Evolutionary conservation across 2,888 invertebrate species (phyloP).

Genomic region (Monochamus alternatus): DNA sequence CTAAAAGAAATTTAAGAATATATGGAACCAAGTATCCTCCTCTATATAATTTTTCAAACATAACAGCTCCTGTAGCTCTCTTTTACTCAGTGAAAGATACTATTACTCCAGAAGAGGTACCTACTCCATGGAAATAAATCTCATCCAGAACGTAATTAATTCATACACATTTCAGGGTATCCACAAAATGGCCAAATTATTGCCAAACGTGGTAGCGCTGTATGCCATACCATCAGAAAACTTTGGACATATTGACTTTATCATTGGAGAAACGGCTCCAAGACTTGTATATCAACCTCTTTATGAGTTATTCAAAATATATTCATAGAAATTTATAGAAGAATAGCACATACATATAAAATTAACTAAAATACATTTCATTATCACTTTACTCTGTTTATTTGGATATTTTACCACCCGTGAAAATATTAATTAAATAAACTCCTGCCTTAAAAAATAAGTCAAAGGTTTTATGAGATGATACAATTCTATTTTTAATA

Average conservation of each 20-base stretch:
- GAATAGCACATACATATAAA: background rate
- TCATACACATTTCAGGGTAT: constrained; percentile 29
- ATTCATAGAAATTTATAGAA: background rate
- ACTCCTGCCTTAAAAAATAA: no score
- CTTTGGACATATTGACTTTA: constrained; percentile 40
- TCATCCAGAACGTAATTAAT: background rate
- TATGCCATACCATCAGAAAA: constrained; percentile 21
- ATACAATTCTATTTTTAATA: no score
- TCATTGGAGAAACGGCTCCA: constrained; percentile 35
- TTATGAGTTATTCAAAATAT: background rate
- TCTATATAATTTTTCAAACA: constrained; percentile 41
- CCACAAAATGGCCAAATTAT: background rate
- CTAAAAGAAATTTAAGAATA: constrained; percentile 35
- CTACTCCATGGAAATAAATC: constrained; percentile 6
- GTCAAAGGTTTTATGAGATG: no score
- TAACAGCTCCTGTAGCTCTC: constrained; percentile 44
- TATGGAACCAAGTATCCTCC: constrained; percentile 45
- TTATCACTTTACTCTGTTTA: no score
- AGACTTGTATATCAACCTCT: constrained; percentile 32
- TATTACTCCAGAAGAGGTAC: constrained; percentile 25
- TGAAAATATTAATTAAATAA: no score
- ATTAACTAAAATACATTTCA: no score
- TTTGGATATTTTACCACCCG: no score
- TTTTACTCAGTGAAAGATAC: constrained; percentile 32
- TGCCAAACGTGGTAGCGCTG: constrained; percentile 24